phyloP scores from a whole-genome alignment of 2,888 invertebrate genomes.

The Rhamnusium bicolor region DNA sequence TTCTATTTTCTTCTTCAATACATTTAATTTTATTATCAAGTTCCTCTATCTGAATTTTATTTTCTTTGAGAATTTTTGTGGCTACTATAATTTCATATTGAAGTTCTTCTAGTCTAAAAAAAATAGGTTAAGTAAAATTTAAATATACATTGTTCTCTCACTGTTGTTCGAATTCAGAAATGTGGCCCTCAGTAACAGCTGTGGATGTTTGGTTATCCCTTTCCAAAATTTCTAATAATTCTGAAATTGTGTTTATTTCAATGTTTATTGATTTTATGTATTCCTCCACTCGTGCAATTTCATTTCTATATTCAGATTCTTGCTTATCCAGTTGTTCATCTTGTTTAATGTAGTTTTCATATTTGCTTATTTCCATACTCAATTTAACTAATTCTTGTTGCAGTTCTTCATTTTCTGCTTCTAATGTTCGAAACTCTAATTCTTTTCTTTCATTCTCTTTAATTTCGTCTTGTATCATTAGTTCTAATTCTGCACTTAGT shows the following conservation, averaged over 20 bases:
- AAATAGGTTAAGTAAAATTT: background rate
- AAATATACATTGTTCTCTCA: background rate
- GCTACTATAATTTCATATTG: background rate
- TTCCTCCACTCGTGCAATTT: background rate
- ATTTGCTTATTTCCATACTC: background rate
- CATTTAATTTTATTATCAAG: background rate
- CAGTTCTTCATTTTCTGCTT: constrained; percentile 14
- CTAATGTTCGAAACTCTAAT: background rate
- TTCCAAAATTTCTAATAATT: background rate
- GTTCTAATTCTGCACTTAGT: constrained; percentile 4
- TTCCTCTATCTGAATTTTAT: background rate
- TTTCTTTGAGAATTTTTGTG: background rate
- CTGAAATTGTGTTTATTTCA: background rate
- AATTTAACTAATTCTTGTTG: background rate
- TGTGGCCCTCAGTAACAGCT: background rate
- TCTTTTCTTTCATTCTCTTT: background rate
- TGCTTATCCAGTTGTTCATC: background rate
- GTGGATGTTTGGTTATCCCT: background rate
- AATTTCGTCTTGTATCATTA: background rate
- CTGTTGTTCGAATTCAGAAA: constrained; percentile 5
- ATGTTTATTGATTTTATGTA: background rate
- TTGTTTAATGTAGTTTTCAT: constrained; percentile 7
- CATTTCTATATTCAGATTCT: background rate
- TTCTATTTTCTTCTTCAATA: background rate
- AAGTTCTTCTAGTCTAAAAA: constrained; percentile 18